A percentile compares a stretch with the other conserved stretches of the same genome.
Conservation (phyloP, 2,797 vertebrate genomes). For the Tiaroga cobitis region DNA sequence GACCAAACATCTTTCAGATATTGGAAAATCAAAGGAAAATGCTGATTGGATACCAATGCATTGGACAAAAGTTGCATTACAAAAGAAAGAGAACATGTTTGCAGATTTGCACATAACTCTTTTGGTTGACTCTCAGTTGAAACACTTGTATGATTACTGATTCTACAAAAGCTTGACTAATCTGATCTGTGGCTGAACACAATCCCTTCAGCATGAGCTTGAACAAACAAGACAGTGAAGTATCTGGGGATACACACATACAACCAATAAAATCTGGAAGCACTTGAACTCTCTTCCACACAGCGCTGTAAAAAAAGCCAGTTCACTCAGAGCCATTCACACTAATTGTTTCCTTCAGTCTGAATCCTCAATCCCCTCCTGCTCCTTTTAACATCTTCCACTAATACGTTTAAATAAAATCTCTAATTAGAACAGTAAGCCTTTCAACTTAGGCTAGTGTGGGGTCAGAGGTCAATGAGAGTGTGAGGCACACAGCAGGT, state of each 20-base stretch:
- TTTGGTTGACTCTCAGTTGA: not conserved
- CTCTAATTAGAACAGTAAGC: slow-evolving; percentile 89
- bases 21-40: slow-evolving; percentile 16
- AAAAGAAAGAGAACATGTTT: not conserved
- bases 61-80: not conserved
- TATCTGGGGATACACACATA: slow-evolving; percentile 64
- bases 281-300: slow-evolving; percentile 74
- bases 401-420: slow-evolving; percentile 90
- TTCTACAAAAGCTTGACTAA: slow-evolving; percentile 9
- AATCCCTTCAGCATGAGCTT: slow-evolving; percentile 8
- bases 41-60: slow-evolving; percentile 43
- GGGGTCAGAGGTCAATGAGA: slow-evolving; percentile 80
- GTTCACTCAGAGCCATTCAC: slow-evolving; percentile 73
- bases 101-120: slow-evolving; percentile 5
- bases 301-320: slow-evolving; percentile 69
- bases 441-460: slow-evolving; percentile 84
- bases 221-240: slow-evolving; percentile 58
- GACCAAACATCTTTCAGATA: slow-evolving; percentile 39
- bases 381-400: slow-evolving; percentile 61
- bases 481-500: slow-evolving; percentile 84
- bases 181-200: slow-evolving; percentile 14
- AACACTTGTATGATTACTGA: not conserved
- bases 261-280: slow-evolving; percentile 77
- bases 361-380: slow-evolving; percentile 54
- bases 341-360: slow-evolving; percentile 90